phyloP scores from a whole-genome alignment of 1,140 invertebrate species.

The Hesperophylax magnus region DNA sequence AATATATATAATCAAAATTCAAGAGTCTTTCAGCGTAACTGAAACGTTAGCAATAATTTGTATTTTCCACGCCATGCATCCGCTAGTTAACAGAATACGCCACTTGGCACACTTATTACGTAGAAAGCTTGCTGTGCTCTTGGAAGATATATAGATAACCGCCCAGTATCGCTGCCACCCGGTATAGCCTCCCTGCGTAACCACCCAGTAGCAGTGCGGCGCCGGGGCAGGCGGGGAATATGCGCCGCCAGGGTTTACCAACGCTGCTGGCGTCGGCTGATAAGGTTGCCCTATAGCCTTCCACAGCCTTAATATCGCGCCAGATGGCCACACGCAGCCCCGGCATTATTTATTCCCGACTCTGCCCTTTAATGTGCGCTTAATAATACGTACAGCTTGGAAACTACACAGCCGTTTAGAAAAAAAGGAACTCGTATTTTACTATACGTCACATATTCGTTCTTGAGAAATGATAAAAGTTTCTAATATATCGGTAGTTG shows the following conservation, averaged over 20 bases:
- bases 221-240: neutral
- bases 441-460: neutral
- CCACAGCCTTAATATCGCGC: slow-evolving; percentile 28
- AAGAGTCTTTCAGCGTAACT: no score
- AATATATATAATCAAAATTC: no score
- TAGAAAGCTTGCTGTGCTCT: neutral
- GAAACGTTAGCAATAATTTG: no score
- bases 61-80: no score
- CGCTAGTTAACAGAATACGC: neutral
- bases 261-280: slow-evolving; percentile 35
- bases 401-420: neutral
- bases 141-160: neutral
- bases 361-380: slow-evolving; percentile 34
- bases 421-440: neutral
- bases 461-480: neutral
- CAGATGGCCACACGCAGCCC: slow-evolving; percentile 36
- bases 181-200: no score
- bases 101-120: neutral
- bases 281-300: slow-evolving; percentile 28
- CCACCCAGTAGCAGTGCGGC: neutral
- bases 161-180: no score
- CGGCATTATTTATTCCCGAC: slow-evolving; percentile 32
- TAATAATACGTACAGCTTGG: slow-evolving; percentile 24
- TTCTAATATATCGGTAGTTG: no score
- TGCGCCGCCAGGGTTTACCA: slow-evolving; percentile 28